Evolutionary conservation across 2,113 vertebrate species (phyloP).

Genomic region (Pycnonotus jocosus): DNA sequence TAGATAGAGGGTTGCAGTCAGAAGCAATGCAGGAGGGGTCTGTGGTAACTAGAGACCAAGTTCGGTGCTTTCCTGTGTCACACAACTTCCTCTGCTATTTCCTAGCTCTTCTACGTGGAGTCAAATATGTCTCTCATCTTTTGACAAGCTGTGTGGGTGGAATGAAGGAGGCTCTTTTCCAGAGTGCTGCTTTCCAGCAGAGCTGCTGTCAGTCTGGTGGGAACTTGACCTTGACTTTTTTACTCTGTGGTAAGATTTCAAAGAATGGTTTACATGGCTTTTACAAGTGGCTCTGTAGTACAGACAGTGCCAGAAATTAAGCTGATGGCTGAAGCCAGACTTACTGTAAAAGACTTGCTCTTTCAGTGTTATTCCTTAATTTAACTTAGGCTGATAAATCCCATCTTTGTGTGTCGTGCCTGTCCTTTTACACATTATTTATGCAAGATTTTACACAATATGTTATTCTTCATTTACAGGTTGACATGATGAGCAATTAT

Average conservation of each 20-base stretch:
- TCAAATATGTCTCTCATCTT: not conserved
- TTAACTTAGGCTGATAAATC: not conserved
- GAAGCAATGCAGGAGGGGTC: not conserved
- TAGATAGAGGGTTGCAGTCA: not conserved
- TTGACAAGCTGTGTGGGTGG: not conserved
- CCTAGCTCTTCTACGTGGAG: not conserved
- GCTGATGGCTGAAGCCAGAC: not conserved
- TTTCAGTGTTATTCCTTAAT: not conserved
- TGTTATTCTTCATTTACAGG: not conserved
- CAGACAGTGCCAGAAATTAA: not conserved
- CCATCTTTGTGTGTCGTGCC: not conserved
- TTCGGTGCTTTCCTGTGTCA: not conserved
- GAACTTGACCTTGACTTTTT: conserved; percentile 14
- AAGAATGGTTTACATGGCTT: not conserved
- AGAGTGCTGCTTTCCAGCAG: not conserved
- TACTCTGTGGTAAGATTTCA: not conserved
- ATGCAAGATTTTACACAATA: not conserved
- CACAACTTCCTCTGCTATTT: not conserved
- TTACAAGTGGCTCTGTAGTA: not conserved
- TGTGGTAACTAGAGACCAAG: not conserved
- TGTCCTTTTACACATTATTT: not conserved
- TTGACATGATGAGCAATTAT: not conserved
- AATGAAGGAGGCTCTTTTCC: not conserved
- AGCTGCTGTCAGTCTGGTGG: not conserved
- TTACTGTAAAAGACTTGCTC: not conserved